Conservation (phyloP, 2,113 vertebrate genomes). For the Zosterops pallidus region DNA sequence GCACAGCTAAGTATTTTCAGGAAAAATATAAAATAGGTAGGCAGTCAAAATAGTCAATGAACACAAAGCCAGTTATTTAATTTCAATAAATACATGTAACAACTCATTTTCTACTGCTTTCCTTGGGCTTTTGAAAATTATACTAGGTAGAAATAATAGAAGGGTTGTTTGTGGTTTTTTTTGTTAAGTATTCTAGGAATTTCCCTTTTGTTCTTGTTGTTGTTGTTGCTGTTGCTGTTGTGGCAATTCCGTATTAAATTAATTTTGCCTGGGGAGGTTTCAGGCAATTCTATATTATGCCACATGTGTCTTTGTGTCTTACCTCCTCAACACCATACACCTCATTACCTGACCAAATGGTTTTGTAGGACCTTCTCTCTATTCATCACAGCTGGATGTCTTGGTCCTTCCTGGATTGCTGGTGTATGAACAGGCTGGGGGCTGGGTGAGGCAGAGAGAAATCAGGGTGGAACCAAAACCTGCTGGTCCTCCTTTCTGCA, state of each 20-base stretch:
- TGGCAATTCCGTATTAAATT: neutral
- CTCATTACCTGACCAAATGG: neutral
- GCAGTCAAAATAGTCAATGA: neutral
- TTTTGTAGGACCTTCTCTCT: neutral
- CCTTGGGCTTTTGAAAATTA: neutral
- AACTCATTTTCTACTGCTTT: neutral
- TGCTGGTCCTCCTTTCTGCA: neutral
- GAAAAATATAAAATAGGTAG: neutral
- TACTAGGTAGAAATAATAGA: neutral
- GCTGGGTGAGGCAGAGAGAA: neutral
- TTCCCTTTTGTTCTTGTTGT: neutral
- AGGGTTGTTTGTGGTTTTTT: neutral
- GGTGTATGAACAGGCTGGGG: neutral
- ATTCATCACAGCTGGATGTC: no score
- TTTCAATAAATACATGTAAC: neutral
- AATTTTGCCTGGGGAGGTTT: neutral
- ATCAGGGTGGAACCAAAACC: neutral
- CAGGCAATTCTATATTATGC: neutral
- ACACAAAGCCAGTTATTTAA: neutral
- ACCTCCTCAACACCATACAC: neutral
- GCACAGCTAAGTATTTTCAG: neutral
- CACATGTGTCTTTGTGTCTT: neutral
- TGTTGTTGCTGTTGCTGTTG: neutral
- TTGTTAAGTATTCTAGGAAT: neutral
- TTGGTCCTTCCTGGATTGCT: neutral